Conservation (phyloP, 2,113 vertebrate genomes). For the Amphiprion percula region DNA sequence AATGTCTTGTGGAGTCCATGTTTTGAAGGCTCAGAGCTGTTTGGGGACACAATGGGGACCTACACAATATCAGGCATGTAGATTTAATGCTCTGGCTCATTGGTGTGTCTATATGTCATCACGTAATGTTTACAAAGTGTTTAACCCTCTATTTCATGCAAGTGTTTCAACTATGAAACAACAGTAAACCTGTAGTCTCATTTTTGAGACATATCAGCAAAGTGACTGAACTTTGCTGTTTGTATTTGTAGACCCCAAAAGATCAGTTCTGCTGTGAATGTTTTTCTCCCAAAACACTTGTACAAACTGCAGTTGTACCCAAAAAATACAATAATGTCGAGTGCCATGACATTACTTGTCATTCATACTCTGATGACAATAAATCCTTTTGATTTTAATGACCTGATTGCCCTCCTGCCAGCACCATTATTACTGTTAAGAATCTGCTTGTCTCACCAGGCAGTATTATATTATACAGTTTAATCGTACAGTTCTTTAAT, state of each 20-base stretch:
- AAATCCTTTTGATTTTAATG: slow-evolving; percentile 19
- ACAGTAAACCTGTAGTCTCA: neutral
- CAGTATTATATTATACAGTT: neutral
- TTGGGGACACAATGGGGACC: neutral
- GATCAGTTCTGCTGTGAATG: neutral
- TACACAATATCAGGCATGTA: neutral
- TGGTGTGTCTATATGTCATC: neutral
- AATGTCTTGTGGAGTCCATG: too few species aligned
- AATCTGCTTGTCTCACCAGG: neutral
- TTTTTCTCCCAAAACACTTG: neutral
- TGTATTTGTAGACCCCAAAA: neutral
- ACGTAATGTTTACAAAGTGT: too few species aligned
- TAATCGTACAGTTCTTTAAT: neutral
- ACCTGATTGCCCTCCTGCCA: neutral
- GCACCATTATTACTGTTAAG: neutral
- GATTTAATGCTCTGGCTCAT: too few species aligned
- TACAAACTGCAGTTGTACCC: neutral
- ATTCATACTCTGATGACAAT: neutral
- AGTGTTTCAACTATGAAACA: too few species aligned
- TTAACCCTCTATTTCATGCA: too few species aligned
- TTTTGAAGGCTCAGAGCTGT: too few species aligned
- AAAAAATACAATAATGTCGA: neutral
- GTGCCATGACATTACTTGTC: neutral
- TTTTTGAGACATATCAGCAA: too few species aligned
- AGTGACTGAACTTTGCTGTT: neutral